Percentiles rank a stretch among this genome's conserved stretches.
Evolutionary conservation across 2,113 vertebrate genomes (phyloP).

Genomic region (Eulacestoma nigropectus): DNA sequence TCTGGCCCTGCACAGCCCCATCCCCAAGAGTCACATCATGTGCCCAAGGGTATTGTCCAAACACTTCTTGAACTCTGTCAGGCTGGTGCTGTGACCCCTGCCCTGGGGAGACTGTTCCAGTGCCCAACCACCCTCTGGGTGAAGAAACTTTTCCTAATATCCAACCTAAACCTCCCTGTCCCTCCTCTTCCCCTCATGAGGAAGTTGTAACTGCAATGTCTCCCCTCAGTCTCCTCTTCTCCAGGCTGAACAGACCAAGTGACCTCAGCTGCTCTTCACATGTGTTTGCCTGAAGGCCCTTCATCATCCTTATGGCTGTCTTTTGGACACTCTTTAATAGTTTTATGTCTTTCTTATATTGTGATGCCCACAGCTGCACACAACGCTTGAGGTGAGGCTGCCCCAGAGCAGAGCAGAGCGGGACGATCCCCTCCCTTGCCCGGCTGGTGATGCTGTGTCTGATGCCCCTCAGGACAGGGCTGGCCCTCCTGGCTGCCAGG

Average conservation of each 20-base stretch:
- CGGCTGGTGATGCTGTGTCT: fast-evolving
- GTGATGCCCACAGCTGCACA: fast-evolving
- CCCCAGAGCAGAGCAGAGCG: neutral
- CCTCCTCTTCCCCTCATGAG: neutral
- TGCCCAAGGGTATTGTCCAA: neutral
- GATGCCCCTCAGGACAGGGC: neutral
- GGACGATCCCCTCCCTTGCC: neutral
- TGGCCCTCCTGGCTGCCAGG: neutral
- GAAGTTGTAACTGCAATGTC: neutral
- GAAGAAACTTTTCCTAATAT: neutral
- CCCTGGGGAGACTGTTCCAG: neutral
- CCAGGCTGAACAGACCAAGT: neutral
- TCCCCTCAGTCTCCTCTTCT: neutral
- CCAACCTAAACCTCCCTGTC: neutral
- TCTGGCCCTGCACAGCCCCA: too few species aligned
- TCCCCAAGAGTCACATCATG: neutral
- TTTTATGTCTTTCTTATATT: neutral
- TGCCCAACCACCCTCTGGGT: fast-evolving
- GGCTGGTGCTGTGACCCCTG: neutral
- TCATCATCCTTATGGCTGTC: neutral
- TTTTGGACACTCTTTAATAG: neutral
- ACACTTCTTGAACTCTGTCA: neutral
- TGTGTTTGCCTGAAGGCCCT: neutral
- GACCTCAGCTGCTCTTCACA: neutral
- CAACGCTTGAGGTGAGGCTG: fast-evolving